phyloP scores from a whole-genome alignment of 1,140 invertebrate genomes.

The Calliopsis andreniformis region DNA sequence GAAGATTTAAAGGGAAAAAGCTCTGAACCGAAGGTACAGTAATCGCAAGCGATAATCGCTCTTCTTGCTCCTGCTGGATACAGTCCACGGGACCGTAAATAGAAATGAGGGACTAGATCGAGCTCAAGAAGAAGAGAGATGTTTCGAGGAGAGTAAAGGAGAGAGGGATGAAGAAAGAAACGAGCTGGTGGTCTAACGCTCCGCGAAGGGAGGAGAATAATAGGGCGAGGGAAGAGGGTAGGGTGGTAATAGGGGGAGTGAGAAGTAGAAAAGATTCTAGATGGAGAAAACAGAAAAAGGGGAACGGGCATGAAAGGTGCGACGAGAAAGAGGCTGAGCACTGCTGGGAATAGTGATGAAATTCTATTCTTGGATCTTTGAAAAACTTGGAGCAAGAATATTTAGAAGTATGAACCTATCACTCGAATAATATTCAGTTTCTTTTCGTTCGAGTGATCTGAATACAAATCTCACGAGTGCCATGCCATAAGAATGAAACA shows the following conservation, averaged over 20 bases:
- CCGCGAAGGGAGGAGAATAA: conserved; percentile 12
- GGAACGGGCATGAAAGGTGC: background rate
- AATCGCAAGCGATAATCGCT: background rate
- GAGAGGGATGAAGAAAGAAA: background rate
- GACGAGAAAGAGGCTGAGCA: conserved; percentile 24
- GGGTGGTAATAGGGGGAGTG: background rate
- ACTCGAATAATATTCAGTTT: too few species aligned
- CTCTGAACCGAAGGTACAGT: too few species aligned
- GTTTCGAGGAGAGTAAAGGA: background rate
- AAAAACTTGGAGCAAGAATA: conserved; percentile 27
- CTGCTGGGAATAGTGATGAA: conserved; percentile 16
- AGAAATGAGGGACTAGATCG: conserved; percentile 18
- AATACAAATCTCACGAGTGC: too few species aligned
- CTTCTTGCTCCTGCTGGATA: conserved; percentile 6
- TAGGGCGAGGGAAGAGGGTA: conserved; percentile 12
- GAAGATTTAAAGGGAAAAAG: too few species aligned
- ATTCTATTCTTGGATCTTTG: conserved; percentile 1
- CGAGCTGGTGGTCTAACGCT: conserved; percentile 5
- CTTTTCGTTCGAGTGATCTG: too few species aligned
- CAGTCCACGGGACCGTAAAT: background rate
- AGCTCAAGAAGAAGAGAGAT: background rate
- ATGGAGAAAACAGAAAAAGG: conserved; percentile 9
- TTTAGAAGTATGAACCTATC: background rate
- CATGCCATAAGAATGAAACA: too few species aligned
- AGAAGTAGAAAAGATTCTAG: background rate